phyloP scores from a whole-genome alignment of 2,888 invertebrate species.

The Xylocampa areola region DNA sequence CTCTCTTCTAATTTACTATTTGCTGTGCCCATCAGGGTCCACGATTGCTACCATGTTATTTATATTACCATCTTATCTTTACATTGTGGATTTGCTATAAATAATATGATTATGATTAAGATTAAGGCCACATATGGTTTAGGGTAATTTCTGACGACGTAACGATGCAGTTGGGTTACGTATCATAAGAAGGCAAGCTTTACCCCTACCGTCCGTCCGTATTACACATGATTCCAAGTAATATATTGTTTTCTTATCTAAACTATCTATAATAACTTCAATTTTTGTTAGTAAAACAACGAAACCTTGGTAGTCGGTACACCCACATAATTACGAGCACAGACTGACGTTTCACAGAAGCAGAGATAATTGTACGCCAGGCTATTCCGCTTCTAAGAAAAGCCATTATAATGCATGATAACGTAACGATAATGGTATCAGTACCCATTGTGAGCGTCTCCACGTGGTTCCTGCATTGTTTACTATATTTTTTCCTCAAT shows the following conservation, averaged over 20 bases:
- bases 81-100: no score
- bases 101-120: no score
- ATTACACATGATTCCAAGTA: conserved; percentile 30
- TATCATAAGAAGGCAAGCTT: conserved; percentile 3
- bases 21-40: no score
- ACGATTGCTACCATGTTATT: no score
- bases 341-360: conserved; percentile 78
- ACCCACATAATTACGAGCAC: conserved; percentile 71
- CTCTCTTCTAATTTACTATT: no score
- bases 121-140: not conserved
- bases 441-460: conserved; percentile 62
- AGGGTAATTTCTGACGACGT: conserved; percentile 1
- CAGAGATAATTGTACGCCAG: conserved; percentile 78
- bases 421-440: conserved; percentile 81
- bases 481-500: conserved; percentile 57
- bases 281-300: conserved; percentile 52
- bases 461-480: conserved; percentile 63
- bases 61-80: no score
- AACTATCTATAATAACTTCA: conserved; percentile 44
- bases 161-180: not conserved
- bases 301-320: conserved; percentile 42
- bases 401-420: conserved; percentile 78
- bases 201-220: not conserved
- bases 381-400: conserved; percentile 78
- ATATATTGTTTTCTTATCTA: conserved; percentile 44